A percentile compares a stretch with the other conserved stretches of the same genome.
These are phyloP conservation scores for Cactoblastis cactorum DNA, from an alignment of 2,888 invertebrate species.

Conservation along the genomic window DNA sequence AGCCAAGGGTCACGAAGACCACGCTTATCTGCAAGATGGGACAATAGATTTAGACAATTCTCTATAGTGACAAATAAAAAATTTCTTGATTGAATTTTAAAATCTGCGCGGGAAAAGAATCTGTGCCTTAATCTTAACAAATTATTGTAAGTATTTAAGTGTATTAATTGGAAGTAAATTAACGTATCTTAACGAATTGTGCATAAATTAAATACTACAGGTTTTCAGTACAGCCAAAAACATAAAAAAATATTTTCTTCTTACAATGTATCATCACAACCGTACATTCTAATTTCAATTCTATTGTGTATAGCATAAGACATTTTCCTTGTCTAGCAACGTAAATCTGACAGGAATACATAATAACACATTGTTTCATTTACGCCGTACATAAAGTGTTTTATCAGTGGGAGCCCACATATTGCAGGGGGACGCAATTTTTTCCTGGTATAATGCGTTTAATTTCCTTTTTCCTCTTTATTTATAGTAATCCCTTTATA, in stretches of 20 bases:
- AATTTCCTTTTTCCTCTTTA: conserved; percentile 80
- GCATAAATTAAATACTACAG: too few relatives aligned
- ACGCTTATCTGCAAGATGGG: too few relatives aligned
- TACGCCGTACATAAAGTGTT: conserved; percentile 71
- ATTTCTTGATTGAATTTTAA: too few relatives aligned
- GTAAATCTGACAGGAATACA: conserved; percentile 46
- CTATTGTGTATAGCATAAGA: not conserved
- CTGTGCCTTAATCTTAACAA: too few relatives aligned
- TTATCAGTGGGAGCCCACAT: conserved; percentile 77
- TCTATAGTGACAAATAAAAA: too few relatives aligned
- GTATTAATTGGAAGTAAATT: too few relatives aligned
- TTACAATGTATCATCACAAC: not conserved
- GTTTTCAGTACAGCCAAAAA: too few relatives aligned
- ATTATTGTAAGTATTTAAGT: too few relatives aligned
- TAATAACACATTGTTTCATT: conserved; percentile 72
- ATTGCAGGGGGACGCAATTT: conserved; percentile 73
- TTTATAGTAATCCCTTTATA: conserved; percentile 80
- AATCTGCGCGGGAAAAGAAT: too few relatives aligned
- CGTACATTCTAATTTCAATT: not conserved
- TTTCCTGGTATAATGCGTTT: conserved; percentile 76
- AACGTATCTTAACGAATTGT: too few relatives aligned
- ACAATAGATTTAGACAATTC: too few relatives aligned
- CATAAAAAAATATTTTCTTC: not conserved
- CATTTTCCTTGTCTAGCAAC: not conserved
- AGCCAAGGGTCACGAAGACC: too few relatives aligned